Evolutionary conservation across 2,888 invertebrate genomes (phyloP).

Genomic region (Ceriagrion tenellum): DNA sequence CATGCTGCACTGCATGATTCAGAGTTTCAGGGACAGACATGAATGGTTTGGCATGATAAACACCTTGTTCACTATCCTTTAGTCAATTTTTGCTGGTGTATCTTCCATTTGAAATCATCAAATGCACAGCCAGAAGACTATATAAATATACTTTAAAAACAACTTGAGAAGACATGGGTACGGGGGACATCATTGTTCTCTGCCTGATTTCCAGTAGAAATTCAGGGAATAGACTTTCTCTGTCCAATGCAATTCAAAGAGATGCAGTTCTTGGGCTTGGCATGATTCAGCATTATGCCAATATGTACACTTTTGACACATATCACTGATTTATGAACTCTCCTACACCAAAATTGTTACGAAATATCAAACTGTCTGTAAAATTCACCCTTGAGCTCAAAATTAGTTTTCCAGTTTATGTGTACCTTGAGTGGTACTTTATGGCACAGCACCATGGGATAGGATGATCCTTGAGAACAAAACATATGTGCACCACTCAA

Average conservation of each 20-base stretch:
- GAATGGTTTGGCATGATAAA: not conserved
- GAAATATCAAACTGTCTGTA: slow-evolving; percentile 27
- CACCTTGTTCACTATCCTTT: not conserved
- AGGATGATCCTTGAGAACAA: slow-evolving; percentile 43
- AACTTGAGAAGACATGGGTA: not conserved
- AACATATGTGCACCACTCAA: slow-evolving; percentile 42
- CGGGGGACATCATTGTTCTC: not conserved
- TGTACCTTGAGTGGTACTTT: slow-evolving; percentile 33
- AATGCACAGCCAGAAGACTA: not conserved
- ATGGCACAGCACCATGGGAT: slow-evolving; percentile 55
- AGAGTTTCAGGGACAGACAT: not conserved
- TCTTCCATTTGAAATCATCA: not conserved
- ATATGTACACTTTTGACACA: slow-evolving; percentile 41
- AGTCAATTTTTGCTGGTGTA: not conserved
- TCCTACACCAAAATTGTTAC: not conserved
- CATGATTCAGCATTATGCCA: not conserved
- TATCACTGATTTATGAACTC: not conserved
- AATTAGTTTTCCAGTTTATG: slow-evolving; percentile 21
- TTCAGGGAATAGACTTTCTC: not conserved
- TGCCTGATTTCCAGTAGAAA: not conserved
- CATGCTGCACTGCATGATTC: not conserved
- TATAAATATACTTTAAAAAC: not conserved
- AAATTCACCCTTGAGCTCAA: slow-evolving; percentile 17
- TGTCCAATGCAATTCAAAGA: not conserved
- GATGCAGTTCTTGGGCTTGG: not conserved